Conservation (phyloP, 2,113 vertebrate genomes). For the Aramus guarauna region DNA sequence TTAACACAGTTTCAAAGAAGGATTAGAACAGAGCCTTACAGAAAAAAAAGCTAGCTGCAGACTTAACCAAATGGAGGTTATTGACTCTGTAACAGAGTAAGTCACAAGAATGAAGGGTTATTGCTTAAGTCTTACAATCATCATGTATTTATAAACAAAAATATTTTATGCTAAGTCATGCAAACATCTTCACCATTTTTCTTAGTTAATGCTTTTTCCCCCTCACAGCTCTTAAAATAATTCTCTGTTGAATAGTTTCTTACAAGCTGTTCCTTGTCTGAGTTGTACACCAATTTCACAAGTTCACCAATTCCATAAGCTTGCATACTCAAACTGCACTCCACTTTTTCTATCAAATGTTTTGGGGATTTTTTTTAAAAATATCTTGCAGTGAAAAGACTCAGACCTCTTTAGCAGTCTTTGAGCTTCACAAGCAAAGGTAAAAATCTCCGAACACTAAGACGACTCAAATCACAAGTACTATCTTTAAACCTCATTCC, state of each 20-base stretch:
- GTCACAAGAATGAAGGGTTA: background rate
- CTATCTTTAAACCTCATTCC: background rate
- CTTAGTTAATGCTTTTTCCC: background rate
- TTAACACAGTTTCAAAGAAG: background rate
- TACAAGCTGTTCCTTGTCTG: background rate
- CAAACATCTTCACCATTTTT: background rate
- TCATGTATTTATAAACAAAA: background rate
- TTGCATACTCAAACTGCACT: background rate
- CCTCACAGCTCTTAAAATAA: background rate
- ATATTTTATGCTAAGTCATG: background rate
- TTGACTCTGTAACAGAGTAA: background rate
- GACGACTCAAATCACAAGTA: background rate
- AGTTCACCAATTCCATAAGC: background rate
- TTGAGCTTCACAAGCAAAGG: background rate
- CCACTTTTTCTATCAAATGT: background rate
- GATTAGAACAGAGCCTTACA: background rate
- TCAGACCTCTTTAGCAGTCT: background rate
- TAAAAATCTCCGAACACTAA: background rate
- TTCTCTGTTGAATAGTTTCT: background rate
- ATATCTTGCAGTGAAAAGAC: background rate
- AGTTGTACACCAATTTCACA: background rate
- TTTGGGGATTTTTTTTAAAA: background rate
- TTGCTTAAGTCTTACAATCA: background rate
- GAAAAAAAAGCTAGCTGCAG: background rate
- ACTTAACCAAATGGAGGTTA: background rate